Percentiles rank a stretch among this genome's conserved stretches.
phyloP scores from a whole-genome alignment of 2,888 invertebrate genomes.

The Latheticus oryzae region DNA sequence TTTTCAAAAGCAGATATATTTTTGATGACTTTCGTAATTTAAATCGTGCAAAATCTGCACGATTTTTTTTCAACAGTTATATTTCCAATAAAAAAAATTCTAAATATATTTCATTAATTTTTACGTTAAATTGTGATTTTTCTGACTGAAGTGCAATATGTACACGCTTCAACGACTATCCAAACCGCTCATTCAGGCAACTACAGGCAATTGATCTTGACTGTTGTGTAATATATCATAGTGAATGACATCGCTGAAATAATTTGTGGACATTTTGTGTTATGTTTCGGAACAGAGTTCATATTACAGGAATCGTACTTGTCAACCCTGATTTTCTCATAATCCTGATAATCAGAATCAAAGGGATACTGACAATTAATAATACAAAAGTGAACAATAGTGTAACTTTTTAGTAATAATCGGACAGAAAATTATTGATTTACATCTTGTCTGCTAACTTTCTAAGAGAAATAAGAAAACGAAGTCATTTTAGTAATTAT shows the following conservation, averaged over 20 bases:
- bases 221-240: slow-evolving; percentile 49
- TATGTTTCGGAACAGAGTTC: slow-evolving; percentile 45
- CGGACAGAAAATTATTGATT: too few relatives aligned
- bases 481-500: too few relatives aligned
- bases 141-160: slow-evolving; percentile 23
- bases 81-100: slow-evolving; percentile 25
- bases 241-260: slow-evolving; percentile 49
- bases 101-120: slow-evolving; percentile 17
- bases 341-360: slow-evolving; percentile 37
- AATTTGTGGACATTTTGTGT: slow-evolving; percentile 50
- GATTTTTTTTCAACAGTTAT: slow-evolving; percentile 34
- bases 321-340: slow-evolving; percentile 38
- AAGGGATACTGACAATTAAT: slow-evolving; percentile 35
- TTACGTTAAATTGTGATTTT: slow-evolving; percentile 24
- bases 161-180: slow-evolving; percentile 23
- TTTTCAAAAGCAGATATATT: slow-evolving; percentile 54
- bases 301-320: slow-evolving; percentile 40
- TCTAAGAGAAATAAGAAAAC: too few relatives aligned
- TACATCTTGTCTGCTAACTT: too few relatives aligned
- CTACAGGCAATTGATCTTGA: slow-evolving; percentile 46
- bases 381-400: too few relatives aligned
- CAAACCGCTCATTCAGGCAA: slow-evolving; percentile 44
- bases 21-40: slow-evolving; percentile 53
- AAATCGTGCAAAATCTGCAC: slow-evolving; percentile 44
- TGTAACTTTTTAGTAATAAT: too few relatives aligned